A percentile compares a stretch with the other conserved stretches of the same genome.
Conservation (phyloP, 2,888 invertebrate genomes). For the Drosophila buzzatii region DNA sequence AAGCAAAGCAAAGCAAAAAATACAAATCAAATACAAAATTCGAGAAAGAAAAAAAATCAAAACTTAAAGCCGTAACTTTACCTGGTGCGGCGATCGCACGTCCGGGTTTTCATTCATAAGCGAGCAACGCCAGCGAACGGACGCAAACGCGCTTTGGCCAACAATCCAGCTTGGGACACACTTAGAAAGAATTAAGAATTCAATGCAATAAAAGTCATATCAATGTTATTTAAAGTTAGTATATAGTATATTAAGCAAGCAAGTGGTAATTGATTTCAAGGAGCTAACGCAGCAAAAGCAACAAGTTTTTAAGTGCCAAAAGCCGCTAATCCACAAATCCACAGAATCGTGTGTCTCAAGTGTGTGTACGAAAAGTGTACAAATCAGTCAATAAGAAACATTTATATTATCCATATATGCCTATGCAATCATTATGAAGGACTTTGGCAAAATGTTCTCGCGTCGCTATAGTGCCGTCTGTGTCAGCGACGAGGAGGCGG, state of each 20-base stretch:
- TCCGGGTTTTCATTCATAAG: constrained; percentile 84
- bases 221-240: constrained; percentile 14
- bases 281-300: constrained; percentile 58
- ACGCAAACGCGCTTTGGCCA: constrained; percentile 66
- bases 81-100: constrained; percentile 71
- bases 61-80: constrained; percentile 67
- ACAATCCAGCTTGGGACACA: constrained; percentile 27
- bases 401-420: background rate
- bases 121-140: constrained; percentile 84
- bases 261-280: constrained; percentile 42
- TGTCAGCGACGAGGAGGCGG: constrained; percentile 79
- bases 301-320: constrained; percentile 31
- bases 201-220: constrained; percentile 3
- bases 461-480: constrained; percentile 87
- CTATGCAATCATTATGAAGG: constrained; percentile 87
- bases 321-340: constrained; percentile 1
- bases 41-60: constrained; percentile 14
- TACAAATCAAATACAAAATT: background rate
- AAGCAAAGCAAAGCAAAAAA: constrained; percentile 8
- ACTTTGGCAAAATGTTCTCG: constrained; percentile 87
- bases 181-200: constrained; percentile 11
- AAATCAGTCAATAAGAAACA: background rate
- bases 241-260: constrained; percentile 20
- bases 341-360: constrained; percentile 6
- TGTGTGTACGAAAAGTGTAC: constrained; percentile 5